phyloP scores from a whole-genome alignment of 2,113 vertebrate species.

The Erpornis zantholeuca region DNA sequence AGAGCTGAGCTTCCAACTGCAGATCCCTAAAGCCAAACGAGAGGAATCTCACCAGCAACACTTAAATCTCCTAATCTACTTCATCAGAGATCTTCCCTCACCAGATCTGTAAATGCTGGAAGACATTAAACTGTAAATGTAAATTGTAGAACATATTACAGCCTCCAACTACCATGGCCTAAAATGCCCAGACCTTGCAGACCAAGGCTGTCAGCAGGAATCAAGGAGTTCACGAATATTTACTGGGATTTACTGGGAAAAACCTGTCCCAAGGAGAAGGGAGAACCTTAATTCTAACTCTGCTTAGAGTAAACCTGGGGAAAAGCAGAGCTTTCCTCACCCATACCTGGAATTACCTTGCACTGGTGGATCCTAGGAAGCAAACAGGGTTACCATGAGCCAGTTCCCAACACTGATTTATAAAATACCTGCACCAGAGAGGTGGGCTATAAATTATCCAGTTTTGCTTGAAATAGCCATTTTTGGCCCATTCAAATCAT shows the following conservation, averaged over 20 bases:
- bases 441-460: neutral
- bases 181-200: neutral
- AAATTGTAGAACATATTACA: fast-evolving
- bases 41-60: neutral
- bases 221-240: neutral
- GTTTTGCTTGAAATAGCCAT: neutral
- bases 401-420: neutral
- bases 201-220: neutral
- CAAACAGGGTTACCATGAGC: neutral
- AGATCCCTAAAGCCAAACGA: neutral
- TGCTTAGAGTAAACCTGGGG: neutral
- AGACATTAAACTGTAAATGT: too few species aligned
- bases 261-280: neutral
- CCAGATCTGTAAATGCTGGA: neutral
- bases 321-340: neutral
- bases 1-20: neutral
- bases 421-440: neutral
- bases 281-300: neutral
- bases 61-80: neutral
- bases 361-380: neutral
- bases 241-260: neutral
- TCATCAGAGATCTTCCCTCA: neutral
- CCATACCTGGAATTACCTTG: neutral
- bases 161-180: fast-evolving
- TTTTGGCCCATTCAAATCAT: neutral